Evolutionary conservation across 2,797 vertebrate species (phyloP).

Genomic region (Schizopygopsis malacanthus): DNA sequence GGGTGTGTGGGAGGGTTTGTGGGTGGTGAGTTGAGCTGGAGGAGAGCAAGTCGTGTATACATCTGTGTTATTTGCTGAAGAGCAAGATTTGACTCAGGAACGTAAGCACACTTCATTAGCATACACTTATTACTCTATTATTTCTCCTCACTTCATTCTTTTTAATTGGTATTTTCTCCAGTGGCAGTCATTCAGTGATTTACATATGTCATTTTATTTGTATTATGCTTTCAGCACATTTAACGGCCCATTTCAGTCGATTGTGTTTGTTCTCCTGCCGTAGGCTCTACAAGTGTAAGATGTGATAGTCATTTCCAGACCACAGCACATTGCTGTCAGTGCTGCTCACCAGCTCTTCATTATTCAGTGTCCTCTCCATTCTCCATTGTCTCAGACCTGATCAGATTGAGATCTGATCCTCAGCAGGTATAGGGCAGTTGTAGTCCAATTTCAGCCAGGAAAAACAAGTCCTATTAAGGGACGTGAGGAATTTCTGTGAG

Average conservation of each 20-base stretch:
- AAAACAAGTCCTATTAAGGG: not conserved
- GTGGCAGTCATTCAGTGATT: not conserved
- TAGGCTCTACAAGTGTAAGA: not conserved
- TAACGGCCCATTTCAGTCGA: not conserved
- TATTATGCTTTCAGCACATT: not conserved
- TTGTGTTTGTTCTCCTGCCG: constrained; percentile 1
- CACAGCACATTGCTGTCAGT: not conserved
- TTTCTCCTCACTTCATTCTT: not conserved
- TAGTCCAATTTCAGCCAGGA: constrained; percentile 36
- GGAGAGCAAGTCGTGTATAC: constrained; percentile 19
- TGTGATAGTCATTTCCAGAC: constrained; percentile 1
- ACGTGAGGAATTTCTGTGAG: not conserved
- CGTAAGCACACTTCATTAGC: not conserved
- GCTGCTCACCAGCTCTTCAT: constrained; percentile 24
- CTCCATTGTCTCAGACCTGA: constrained; percentile 11
- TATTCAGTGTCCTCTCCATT: constrained; percentile 26
- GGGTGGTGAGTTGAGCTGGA: constrained; percentile 35
- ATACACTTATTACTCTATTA: not conserved
- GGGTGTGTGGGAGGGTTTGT: constrained; percentile 41
- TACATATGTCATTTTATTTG: not conserved
- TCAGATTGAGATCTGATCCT: constrained; percentile 16
- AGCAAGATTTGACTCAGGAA: not conserved
- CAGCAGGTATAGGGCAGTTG: constrained; percentile 10
- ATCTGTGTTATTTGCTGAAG: not conserved
- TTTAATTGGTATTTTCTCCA: not conserved